Evolutionary conservation across 1,140 invertebrate genomes (phyloP).

Genomic region (Drosophila elegans): DNA sequence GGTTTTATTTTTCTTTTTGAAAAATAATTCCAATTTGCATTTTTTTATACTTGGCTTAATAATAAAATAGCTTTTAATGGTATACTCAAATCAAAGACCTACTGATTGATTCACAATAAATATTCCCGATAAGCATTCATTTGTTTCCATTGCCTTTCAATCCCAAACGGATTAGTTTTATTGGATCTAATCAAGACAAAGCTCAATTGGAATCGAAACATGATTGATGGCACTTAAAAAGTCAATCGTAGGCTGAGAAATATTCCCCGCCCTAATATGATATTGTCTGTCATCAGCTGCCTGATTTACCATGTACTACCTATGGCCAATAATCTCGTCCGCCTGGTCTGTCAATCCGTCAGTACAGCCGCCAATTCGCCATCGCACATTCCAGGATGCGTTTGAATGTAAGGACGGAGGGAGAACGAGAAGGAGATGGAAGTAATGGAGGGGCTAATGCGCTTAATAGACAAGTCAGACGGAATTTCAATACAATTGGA

Average conservation of each 20-base stretch:
- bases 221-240: slow-evolving; percentile 47
- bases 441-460: slow-evolving; percentile 16
- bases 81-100: background rate
- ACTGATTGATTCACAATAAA: background rate
- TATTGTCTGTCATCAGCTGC: slow-evolving; percentile 36
- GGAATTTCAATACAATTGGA: slow-evolving; percentile 6
- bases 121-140: slow-evolving; percentile 3
- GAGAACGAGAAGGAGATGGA: background rate
- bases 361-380: slow-evolving; percentile 25
- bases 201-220: slow-evolving; percentile 2
- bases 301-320: slow-evolving; percentile 17
- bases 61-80: no score
- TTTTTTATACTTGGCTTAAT: no score
- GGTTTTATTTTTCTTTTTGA: no score
- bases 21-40: no score
- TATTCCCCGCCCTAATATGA: slow-evolving; percentile 2
- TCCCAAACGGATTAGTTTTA: slow-evolving; percentile 20
- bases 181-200: slow-evolving; percentile 22
- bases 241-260: background rate
- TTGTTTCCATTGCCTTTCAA: slow-evolving; percentile 29
- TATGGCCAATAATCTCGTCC: slow-evolving; percentile 36
- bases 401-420: no score
- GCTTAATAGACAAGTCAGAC: slow-evolving; percentile 49
- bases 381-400: slow-evolving; percentile 16
- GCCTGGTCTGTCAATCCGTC: slow-evolving; percentile 42